Percentiles rank a stretch among this genome's conserved stretches.
phyloP scores from a whole-genome alignment of 2,888 invertebrate genomes.

The Nomada goodeniana region DNA sequence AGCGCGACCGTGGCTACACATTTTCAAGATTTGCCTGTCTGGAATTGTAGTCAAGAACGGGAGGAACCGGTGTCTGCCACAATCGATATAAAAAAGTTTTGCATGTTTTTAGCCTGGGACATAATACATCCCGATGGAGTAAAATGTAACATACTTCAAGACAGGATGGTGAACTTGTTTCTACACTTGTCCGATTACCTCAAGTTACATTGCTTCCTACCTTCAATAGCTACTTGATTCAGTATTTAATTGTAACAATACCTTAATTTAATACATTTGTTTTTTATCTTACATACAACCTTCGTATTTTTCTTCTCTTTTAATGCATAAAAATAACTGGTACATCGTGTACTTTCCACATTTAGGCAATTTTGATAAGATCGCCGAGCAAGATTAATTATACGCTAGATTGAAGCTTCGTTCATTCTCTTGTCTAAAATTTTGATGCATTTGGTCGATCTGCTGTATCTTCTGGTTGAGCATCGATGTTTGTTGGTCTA shows the following conservation, averaged over 20 bases:
- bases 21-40: conserved; percentile 90
- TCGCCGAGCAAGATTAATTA: conserved; percentile 69
- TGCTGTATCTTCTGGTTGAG: conserved; percentile 93
- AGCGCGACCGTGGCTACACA: conserved; percentile 92
- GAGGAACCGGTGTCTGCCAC: conserved; percentile 86
- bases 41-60: conserved; percentile 84
- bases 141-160: conserved; percentile 91
- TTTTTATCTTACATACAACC: conserved; percentile 48
- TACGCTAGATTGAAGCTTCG: conserved; percentile 88
- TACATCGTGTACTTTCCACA: background rate
- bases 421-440: conserved; percentile 91
- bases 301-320: conserved; percentile 12
- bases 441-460: conserved; percentile 91
- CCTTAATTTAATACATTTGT: conserved; percentile 56
- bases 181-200: conserved; percentile 91
- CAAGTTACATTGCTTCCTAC: conserved; percentile 92
- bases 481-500: conserved; percentile 93
- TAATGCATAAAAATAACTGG: conserved; percentile 4
- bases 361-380: conserved; percentile 13
- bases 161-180: conserved; percentile 90
- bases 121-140: conserved; percentile 90
- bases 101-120: conserved; percentile 92
- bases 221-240: conserved; percentile 86
- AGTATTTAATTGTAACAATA: background rate
- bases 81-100: conserved; percentile 92